These are phyloP conservation scores for Sminthurinus aureus DNA, from an alignment of 2,888 invertebrate species.

Conservation along the genomic window DNA sequence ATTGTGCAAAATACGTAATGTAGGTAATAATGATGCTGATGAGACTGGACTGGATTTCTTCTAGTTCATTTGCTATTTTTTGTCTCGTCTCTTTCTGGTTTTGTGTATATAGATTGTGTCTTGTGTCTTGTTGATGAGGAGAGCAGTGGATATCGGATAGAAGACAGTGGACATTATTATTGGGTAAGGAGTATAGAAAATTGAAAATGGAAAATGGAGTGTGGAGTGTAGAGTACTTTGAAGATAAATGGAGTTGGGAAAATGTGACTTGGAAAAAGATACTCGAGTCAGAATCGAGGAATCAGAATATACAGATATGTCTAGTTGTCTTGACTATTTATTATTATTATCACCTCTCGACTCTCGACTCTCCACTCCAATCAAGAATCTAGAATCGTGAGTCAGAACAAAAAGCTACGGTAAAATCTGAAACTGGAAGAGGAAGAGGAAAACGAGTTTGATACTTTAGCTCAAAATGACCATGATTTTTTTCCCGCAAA, in stretches of 20 bases:
- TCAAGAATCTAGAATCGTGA: background rate
- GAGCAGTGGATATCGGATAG: background rate
- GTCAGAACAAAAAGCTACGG: background rate
- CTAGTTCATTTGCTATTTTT: no score
- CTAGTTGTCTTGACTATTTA: no score
- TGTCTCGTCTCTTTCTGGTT: background rate
- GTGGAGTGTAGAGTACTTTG: background rate
- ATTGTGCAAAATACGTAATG: no score
- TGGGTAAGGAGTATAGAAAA: background rate
- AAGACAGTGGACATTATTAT: background rate
- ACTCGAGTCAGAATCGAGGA: no score
- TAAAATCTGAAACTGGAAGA: background rate
- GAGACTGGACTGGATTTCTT: no score
- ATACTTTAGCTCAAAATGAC: no score
- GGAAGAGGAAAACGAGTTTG: no score
- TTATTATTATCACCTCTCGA: no score
- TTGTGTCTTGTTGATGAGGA: background rate
- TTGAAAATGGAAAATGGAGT: background rate
- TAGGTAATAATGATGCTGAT: no score
- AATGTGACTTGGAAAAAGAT: constrained; percentile 9
- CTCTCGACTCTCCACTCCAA: no score
- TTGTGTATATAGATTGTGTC: background rate
- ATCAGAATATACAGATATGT: no score
- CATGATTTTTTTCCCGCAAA: no score
- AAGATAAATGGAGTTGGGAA: constrained; percentile 8